A percentile compares a stretch with the other conserved stretches of the same genome.
phyloP scores from a whole-genome alignment of 92 coral and sea anemone species.

The Heliopora coerulea region DNA sequence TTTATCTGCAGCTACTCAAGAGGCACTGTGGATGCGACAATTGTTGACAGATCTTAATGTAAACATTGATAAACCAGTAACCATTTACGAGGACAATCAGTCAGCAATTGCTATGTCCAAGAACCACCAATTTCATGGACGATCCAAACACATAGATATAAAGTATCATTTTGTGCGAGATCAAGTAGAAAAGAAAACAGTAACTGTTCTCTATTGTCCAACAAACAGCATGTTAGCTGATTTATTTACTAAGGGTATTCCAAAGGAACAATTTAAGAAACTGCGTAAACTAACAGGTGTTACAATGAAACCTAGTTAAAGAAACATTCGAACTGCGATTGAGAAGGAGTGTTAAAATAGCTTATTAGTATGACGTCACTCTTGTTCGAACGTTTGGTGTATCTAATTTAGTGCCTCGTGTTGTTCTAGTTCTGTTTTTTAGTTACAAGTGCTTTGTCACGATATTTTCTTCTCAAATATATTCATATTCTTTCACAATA shows the following conservation, averaged over 20 bases:
- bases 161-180: conserved; percentile 58
- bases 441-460: too few relatives aligned
- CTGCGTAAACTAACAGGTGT: conserved; percentile 50
- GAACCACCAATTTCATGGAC: conserved; percentile 54
- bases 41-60: conserved; percentile 43
- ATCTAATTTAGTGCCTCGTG: too few relatives aligned
- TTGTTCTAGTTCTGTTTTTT: too few relatives aligned
- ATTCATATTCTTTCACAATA: too few relatives aligned
- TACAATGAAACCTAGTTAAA: not conserved
- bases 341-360: conserved; percentile 9
- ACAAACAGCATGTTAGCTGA: conserved; percentile 57
- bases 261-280: conserved; percentile 39
- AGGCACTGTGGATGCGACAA: conserved; percentile 59
- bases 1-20: conserved; percentile 51
- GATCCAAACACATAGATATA: conserved; percentile 58
- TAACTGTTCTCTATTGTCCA: conserved; percentile 28
- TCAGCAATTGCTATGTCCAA: conserved; percentile 52
- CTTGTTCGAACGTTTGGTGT: too few relatives aligned
- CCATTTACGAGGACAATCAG: conserved; percentile 53
- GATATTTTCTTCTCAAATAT: too few relatives aligned
- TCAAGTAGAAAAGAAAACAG: conserved; percentile 45
- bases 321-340: not conserved
- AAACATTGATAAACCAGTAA: conserved; percentile 6
- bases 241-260: conserved; percentile 54
- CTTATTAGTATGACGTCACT: too few relatives aligned